Percentiles rank a stretch among this genome's conserved stretches.
Evolutionary conservation across 2,888 invertebrate genomes (phyloP).

Genomic region (Opisthograptis luteolata): DNA sequence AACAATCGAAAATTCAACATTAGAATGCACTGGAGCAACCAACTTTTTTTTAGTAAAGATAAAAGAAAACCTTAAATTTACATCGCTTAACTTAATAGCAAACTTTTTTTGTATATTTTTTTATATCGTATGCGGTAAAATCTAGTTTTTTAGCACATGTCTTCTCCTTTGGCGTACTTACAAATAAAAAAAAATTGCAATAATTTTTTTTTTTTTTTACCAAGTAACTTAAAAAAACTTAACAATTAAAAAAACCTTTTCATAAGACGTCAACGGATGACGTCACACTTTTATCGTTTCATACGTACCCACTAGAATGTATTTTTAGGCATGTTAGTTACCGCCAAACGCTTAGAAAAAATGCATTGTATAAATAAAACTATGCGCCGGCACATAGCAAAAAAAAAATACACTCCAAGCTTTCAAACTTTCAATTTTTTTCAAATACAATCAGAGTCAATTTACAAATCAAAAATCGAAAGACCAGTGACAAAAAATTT

Average conservation of each 20-base stretch:
- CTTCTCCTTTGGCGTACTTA: constrained; percentile 79
- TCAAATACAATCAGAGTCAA: too few species aligned
- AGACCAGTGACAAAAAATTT: too few species aligned
- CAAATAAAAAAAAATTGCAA: constrained; percentile 72
- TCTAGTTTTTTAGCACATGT: constrained; percentile 52
- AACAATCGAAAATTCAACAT: constrained; percentile 36
- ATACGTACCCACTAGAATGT: neutral
- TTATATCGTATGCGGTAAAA: constrained; percentile 38
- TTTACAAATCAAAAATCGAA: too few species aligned
- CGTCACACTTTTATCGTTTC: constrained; percentile 41
- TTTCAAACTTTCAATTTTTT: too few species aligned
- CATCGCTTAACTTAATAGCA: constrained; percentile 59
- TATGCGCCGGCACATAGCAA: constrained; percentile 8
- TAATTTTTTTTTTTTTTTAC: constrained; percentile 49
- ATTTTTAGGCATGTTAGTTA: constrained; percentile 4
- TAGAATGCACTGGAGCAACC: constrained; percentile 34
- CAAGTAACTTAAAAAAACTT: constrained; percentile 72
- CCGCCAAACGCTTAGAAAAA: neutral
- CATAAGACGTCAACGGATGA: constrained; percentile 47
- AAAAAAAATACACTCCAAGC: too few species aligned
- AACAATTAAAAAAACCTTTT: constrained; percentile 62
- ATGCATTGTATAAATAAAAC: neutral
- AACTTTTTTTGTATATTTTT: constrained; percentile 59
- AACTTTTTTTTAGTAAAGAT: constrained; percentile 20
- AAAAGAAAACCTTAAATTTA: constrained; percentile 46